Conservation (phyloP, 2,113 vertebrate species). For the Shinisaurus crocodilurus region DNA sequence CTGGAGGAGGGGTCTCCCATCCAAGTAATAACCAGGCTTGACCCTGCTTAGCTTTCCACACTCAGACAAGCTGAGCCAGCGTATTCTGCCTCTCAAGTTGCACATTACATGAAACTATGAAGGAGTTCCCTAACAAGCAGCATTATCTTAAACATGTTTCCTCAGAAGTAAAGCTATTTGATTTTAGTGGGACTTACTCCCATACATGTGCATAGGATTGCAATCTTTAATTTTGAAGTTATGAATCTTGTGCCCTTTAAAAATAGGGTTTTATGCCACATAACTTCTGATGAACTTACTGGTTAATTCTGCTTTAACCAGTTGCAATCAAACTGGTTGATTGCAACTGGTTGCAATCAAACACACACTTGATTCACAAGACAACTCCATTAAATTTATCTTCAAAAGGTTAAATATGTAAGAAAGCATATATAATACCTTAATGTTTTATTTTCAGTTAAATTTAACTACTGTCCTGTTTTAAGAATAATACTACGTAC, state of each 20-base stretch:
- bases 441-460: background rate
- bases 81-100: background rate
- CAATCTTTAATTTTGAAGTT: background rate
- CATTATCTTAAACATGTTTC: background rate
- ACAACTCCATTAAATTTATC: background rate
- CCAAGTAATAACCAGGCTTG: no score
- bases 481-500: background rate
- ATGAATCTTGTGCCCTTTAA: no score
- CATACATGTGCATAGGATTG: background rate
- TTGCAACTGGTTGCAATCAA: background rate
- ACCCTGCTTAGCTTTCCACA: no score
- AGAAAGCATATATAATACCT: background rate
- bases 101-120: background rate
- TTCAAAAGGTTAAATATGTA: background rate
- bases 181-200: background rate
- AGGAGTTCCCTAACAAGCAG: background rate
- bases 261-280: background rate
- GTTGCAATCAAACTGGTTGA: background rate
- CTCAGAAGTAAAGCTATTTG: background rate
- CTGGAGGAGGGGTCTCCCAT: no score
- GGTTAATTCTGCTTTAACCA: background rate
- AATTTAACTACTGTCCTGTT: background rate
- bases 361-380: background rate
- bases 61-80: no score
- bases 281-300: background rate